Evolutionary conservation across 2,113 vertebrate species (phyloP).

Genomic region (Elephantulus edwardii): DNA sequence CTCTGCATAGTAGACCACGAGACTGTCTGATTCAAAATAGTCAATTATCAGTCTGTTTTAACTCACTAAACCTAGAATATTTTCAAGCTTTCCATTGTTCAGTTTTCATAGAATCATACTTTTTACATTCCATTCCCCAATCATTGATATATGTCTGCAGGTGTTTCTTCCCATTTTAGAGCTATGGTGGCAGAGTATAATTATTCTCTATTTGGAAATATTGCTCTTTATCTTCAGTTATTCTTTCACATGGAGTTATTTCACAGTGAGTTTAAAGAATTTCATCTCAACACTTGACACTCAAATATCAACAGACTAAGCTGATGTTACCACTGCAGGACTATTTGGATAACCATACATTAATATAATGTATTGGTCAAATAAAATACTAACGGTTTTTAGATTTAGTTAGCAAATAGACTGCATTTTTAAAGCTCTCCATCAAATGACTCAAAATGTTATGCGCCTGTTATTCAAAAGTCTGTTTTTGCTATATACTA

Average conservation of each 20-base stretch:
- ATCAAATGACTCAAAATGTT: background rate
- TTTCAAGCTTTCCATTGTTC: too few species aligned
- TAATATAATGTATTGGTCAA: background rate
- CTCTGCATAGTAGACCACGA: too few species aligned
- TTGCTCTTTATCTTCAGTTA: background rate
- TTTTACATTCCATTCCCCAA: too few species aligned
- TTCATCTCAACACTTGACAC: background rate
- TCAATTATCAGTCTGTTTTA: too few species aligned
- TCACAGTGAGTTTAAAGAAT: background rate
- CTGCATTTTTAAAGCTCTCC: conserved; percentile 16
- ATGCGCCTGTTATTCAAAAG: background rate
- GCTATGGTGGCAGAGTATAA: too few species aligned
- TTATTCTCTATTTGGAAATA: background rate
- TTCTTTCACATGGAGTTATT: background rate
- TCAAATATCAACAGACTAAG: background rate
- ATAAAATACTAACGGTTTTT: background rate
- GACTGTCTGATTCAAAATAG: too few species aligned
- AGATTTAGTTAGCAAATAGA: background rate
- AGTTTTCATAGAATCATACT: too few species aligned
- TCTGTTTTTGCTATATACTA: too few species aligned
- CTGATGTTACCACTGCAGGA: background rate
- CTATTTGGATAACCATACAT: background rate
- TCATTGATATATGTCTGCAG: too few species aligned
- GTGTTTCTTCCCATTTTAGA: too few species aligned
- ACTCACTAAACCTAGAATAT: too few species aligned